phyloP scores from a whole-genome alignment of 2,113 vertebrate genomes.

The Oriolus oriolus region DNA sequence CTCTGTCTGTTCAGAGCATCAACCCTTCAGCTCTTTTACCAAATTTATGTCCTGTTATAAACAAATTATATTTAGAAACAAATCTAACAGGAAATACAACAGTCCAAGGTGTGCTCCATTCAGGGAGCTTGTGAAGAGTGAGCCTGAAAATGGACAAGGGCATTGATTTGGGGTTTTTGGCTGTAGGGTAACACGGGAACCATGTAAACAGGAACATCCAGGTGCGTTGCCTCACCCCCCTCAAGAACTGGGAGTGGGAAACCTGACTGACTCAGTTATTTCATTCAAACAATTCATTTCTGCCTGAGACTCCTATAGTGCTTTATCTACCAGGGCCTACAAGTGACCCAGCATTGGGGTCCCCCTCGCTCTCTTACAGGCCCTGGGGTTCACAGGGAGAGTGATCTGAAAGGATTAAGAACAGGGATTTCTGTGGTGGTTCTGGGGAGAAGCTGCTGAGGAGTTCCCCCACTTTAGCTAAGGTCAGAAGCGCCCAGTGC shows the following conservation, averaged over 20 bases:
- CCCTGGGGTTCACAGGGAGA: background rate
- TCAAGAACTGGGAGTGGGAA: background rate
- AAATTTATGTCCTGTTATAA: background rate
- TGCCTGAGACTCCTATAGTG: constrained; percentile 49
- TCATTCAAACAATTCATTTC: background rate
- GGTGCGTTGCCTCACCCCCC: background rate
- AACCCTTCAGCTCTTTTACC: background rate
- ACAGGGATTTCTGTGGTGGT: accelerated
- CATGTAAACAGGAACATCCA: background rate
- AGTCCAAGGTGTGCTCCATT: background rate
- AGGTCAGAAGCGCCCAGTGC: background rate
- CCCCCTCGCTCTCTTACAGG: background rate
- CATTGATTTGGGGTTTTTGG: background rate
- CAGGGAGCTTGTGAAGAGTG: background rate
- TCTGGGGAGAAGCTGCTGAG: background rate
- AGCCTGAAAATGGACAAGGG: background rate
- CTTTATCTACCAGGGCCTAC: background rate
- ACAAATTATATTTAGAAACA: background rate
- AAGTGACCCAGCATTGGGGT: background rate
- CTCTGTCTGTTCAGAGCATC: background rate
- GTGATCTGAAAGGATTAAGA: background rate
- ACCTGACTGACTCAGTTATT: background rate
- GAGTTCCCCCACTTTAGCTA: background rate
- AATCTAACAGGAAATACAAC: background rate
- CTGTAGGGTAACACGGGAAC: background rate